Evolutionary conservation across 2,797 vertebrate genomes (phyloP).

Genomic region (Mus spretus): DNA sequence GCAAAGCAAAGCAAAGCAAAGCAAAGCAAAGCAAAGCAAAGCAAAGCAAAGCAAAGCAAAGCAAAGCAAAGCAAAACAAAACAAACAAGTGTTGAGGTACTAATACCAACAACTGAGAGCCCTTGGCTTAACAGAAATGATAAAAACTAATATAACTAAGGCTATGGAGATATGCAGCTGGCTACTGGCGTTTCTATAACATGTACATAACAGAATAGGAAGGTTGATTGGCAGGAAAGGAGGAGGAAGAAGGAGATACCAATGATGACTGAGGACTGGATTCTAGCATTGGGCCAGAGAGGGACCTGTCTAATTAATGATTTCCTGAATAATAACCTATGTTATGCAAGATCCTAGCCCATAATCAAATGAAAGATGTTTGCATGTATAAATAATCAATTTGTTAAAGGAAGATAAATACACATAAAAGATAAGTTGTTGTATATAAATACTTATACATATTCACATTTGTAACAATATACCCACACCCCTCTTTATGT

Average conservation of each 20-base stretch:
- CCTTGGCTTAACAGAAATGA: background rate
- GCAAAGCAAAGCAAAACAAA: background rate
- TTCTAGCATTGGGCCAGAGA: background rate
- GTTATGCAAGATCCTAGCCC: background rate
- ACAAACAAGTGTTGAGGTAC: background rate
- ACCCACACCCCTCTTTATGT: background rate
- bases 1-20: background rate
- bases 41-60: background rate
- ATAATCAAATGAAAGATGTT: slow-evolving; percentile 32
- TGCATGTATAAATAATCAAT: slow-evolving; percentile 1
- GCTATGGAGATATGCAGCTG: background rate
- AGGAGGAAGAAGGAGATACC: background rate
- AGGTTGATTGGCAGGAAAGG: background rate
- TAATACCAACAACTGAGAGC: background rate
- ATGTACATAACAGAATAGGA: background rate
- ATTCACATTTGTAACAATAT: slow-evolving; percentile 18
- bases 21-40: background rate
- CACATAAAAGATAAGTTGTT: background rate
- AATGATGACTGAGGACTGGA: background rate
- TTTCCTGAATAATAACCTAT: background rate
- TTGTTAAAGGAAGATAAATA: slow-evolving; percentile 38
- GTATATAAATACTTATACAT: background rate
- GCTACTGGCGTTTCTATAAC: background rate
- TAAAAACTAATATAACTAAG: background rate
- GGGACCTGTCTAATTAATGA: background rate